Evolutionary conservation across 2,888 invertebrate species (phyloP), one percentile per base, ranked within the genome.

Genomic region (Hemithea aestivaria): DNA sequence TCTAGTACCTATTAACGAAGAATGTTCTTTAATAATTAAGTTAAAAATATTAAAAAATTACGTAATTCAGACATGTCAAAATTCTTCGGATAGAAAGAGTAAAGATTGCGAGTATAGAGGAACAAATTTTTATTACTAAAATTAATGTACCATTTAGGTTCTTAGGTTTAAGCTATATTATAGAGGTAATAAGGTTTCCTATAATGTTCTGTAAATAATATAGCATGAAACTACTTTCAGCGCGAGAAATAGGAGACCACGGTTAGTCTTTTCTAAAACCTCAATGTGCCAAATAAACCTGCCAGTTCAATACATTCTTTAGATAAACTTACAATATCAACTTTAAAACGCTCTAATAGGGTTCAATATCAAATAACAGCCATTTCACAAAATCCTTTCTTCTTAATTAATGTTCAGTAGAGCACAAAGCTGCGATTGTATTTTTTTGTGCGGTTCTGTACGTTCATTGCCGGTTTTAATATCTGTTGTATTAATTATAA

Each of bases 371-470:
- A 42, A 37, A 28, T 31, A 32, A 60, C 34, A 61, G 56, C 64
- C 58, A 73, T 77, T 68, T 58, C 51, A 55, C 53, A 61, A 63
- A 63, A 63, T 58, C 62, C 65, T 73, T 73, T 65, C 62, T 71
- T 74, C 76, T 71, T 82, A 81, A 83, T 83, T 78, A 81, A 79
- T 76, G 79, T 80, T 79, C 73, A 72, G 73, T 72, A 64, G 66
- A 73, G 78, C 71, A 72, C 72, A 79, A 76, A 73, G 75, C 74
- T 73, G 57, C 66, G 68, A 72, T 78, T 83, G 73, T 80, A 56
- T 75, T 62, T 75, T 75, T 78, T 78, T 79, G 75, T 76, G 58
- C 73, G 66, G 62, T 61, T 55, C 54, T 58, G 57, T 59, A 59
- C 67, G 63, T 65, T 76, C 68, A 74, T 74, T 72, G 69, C 66